Evolutionary conservation across 2,113 vertebrate species (phyloP).

Genomic region (Oceanodroma tethys): DNA sequence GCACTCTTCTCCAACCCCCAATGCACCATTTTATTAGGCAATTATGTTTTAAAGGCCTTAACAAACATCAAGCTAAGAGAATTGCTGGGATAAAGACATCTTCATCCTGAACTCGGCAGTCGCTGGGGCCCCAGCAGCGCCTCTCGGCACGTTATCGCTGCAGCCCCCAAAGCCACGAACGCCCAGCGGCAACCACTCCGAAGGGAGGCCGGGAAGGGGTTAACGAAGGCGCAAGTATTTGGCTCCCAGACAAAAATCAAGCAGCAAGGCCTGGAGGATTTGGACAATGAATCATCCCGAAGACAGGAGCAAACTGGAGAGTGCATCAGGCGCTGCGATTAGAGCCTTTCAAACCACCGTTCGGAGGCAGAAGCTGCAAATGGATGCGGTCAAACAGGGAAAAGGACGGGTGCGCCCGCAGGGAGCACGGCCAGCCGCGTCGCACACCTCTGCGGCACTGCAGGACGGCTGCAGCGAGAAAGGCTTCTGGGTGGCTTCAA

Average conservation of each 20-base stretch:
- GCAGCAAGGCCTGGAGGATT: neutral
- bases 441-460: neutral
- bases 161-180: neutral
- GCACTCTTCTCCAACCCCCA: neutral
- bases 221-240: neutral
- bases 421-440: accelerated
- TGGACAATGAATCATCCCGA: neutral
- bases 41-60: neutral
- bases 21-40: neutral
- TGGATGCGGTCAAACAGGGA: neutral
- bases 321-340: neutral
- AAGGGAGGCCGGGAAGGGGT: neutral
- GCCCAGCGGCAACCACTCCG: neutral
- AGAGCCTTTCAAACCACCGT: neutral
- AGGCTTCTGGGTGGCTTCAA: neutral
- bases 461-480: neutral
- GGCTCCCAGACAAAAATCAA: neutral
- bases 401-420: neutral
- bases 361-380: neutral
- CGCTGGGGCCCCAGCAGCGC: neutral
- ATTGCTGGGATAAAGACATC: neutral
- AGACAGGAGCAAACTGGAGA: neutral
- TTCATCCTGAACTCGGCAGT: neutral
- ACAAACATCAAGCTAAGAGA: neutral
- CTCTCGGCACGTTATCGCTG: neutral